These are phyloP conservation scores for Philhelius pedissequus DNA, from an alignment of 2,888 invertebrate species.

Conservation along the genomic window DNA sequence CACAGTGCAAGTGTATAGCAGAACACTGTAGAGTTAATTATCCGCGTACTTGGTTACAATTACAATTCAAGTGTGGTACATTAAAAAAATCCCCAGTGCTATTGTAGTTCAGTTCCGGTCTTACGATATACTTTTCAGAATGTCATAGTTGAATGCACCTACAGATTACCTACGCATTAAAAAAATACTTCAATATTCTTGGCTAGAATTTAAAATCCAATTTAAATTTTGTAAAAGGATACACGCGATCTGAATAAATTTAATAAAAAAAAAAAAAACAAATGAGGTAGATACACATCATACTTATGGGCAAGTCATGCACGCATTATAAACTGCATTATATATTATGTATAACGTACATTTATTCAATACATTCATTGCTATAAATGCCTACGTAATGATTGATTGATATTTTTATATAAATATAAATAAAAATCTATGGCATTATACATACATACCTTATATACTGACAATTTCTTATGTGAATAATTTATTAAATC, in stretches of 20 bases:
- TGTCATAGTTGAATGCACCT: background rate
- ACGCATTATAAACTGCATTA: background rate
- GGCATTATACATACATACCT: too few relatives aligned
- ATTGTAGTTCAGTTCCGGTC: too few relatives aligned
- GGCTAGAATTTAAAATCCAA: background rate
- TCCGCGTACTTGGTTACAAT: too few relatives aligned
- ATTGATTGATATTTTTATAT: constrained; percentile 1
- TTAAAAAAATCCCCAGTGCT: too few relatives aligned
- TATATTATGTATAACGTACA: too few relatives aligned
- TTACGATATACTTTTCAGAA: background rate
- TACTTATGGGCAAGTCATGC: constrained; percentile 12
- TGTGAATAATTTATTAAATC: background rate
- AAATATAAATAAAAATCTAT: background rate
- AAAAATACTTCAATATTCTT: background rate
- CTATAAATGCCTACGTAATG: background rate
- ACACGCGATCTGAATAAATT: constrained; percentile 11
- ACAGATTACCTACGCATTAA: background rate
- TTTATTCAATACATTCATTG: background rate
- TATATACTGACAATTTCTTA: background rate
- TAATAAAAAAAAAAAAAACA: background rate
- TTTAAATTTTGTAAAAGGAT: background rate
- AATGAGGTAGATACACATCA: background rate
- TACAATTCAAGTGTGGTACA: too few relatives aligned
- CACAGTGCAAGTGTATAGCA: too few relatives aligned
- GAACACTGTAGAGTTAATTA: too few relatives aligned